Evolutionary conservation across 2,888 invertebrate species (phyloP), one percentile per base, ranked within the genome.

Genomic region (Plagodis pulveraria): DNA sequence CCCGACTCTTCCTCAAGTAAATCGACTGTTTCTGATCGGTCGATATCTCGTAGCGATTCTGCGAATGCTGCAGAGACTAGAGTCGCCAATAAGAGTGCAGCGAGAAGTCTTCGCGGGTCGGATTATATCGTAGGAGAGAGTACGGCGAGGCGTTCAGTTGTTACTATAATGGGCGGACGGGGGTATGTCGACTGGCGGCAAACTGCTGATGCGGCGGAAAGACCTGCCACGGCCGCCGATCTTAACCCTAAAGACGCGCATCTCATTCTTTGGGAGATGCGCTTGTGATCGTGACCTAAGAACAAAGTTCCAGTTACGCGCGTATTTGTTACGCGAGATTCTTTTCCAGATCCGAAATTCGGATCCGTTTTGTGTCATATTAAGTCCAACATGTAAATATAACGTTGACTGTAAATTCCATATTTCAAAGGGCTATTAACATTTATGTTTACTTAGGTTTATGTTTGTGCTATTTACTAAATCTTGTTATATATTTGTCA

Each of bases 181-280:
- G 98, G 98, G 5, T 98, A 98, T 78, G 95, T 96, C 32, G 97
- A 97, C 87, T 97, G 97, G 96, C 93, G 97, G 56, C 96, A 96
- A 75, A 94, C 96, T 12, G 94, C 95, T 75, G 94, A 95, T 80
- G 91, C 94, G 34, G 89, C 93, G 2, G 94, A 94, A 69, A 90
- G 94, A 36, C 90, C 93, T 6, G 86, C 88, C 53, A 87, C 91
- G 46, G 91, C 94, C 43, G 94, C 94, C 49, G 96, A 96, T 63
- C 95, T 96, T 48, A 97, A 97, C 83, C 96, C 96, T 64, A 96
- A 95, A 77, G 97, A 97, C 93, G 97, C 98, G 11, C 97, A 98
- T 87, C 95, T 98, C 76, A 96, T 98, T 65, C 94, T 98, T 50
- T 98, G 98, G 98, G 98, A 98, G 73, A 91, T 88, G 90, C 84